Conservation (phyloP, 2,797 vertebrate genomes). For the Anomalospiza imberbis region DNA sequence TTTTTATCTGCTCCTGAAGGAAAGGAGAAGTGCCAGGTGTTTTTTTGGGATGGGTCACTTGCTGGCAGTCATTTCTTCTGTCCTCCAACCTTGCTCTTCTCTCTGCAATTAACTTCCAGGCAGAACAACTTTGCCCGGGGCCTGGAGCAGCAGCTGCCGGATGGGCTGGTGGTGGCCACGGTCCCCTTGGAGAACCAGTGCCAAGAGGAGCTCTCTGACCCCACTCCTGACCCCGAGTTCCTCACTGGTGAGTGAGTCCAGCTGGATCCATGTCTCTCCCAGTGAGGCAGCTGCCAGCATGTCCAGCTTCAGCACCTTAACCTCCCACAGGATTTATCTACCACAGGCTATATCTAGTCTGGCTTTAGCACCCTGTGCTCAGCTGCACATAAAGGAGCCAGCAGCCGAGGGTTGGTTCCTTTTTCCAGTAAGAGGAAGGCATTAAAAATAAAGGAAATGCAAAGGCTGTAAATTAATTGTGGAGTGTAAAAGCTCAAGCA, state of each 20-base stretch:
- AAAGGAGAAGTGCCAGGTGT: neutral
- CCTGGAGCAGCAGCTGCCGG: constrained; percentile 94
- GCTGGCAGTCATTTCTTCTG: neutral
- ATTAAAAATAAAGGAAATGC: neutral
- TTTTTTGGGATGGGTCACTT: neutral
- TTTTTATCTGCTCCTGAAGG: neutral
- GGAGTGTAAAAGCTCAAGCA: neutral
- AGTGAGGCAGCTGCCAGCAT: fast-evolving
- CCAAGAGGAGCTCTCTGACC: constrained; percentile 92
- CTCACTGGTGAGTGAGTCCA: constrained; percentile 83
- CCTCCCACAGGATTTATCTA: neutral
- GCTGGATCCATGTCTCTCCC: fast-evolving
- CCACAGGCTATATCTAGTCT: fast-evolving
- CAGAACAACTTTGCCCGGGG: constrained; percentile 97
- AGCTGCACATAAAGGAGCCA: neutral
- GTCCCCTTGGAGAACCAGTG: constrained; percentile 94
- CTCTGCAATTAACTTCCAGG: constrained; percentile 71
- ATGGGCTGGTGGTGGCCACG: constrained; percentile 92
- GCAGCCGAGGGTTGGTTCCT: neutral
- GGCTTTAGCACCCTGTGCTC: neutral
- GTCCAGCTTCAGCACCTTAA: neutral
- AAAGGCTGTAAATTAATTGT: neutral
- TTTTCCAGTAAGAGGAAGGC: neutral
- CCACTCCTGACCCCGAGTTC: constrained; percentile 91
- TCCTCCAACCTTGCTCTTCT: neutral